Evolutionary conservation across 2,797 vertebrate genomes (phyloP).

Genomic region (Acanthornis magna): DNA sequence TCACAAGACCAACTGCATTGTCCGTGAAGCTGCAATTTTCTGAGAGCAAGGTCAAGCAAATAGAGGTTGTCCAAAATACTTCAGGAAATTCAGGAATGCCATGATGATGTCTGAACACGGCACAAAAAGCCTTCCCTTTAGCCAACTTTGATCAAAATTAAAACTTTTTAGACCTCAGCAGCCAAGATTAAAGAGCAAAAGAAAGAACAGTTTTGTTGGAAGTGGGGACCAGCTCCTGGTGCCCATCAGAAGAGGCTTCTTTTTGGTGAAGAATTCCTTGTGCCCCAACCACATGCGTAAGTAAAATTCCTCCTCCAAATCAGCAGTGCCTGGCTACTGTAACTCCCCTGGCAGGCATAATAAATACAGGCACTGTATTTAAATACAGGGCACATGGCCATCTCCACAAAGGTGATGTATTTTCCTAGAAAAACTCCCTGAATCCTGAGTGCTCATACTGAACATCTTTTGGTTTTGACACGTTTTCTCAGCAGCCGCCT

Average conservation of each 20-base stretch:
- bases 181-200: neutral
- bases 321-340: neutral
- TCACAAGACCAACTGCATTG: neutral
- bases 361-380: neutral
- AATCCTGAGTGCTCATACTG: rapidly evolving
- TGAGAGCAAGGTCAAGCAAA: neutral
- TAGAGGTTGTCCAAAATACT: rapidly evolving
- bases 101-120: rapidly evolving
- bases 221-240: neutral
- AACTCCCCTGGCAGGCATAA: neutral
- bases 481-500: neutral
- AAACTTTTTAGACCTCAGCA: neutral
- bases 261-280: neutral
- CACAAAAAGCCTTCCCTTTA: neutral
- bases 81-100: neutral
- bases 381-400: neutral
- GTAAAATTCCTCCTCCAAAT: neutral
- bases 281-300: rapidly evolving
- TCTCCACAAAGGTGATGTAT: neutral
- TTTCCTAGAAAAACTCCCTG: neutral
- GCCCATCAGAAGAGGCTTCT: rapidly evolving
- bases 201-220: neutral
- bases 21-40: neutral
- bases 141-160: neutral
- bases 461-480: neutral